Base-by-base conservation (phyloP, 2,113 vertebrate species). In the Dascyllus trimaculatus region DNA sequence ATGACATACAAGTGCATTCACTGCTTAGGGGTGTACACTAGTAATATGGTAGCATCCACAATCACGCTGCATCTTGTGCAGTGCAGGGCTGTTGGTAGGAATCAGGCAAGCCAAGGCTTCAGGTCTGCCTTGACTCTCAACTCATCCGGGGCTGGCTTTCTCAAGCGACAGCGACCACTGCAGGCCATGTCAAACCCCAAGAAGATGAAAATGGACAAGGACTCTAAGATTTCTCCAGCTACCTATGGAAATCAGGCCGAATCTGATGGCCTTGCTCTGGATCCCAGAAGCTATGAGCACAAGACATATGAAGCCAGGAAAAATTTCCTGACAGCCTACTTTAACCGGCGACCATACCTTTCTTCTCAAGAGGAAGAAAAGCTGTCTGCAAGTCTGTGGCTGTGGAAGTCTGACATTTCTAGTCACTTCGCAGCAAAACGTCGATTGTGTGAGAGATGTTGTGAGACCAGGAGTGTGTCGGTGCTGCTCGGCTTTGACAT, bases 1-100 rank as follows among this genome's bases (percentile, higher is more conserved):
- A 95, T 99, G 64, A 99, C 98, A 0, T 99, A 99, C 94, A 99
- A 99, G 84, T 99, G 98, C 89, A 99, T 99, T 84, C 98, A 99
- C 79, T 99, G 98, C 90, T 93, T 99, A 58, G 97, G 98, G 8
- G 97, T 99, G 10, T 99, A 99, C 51, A 99, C 98, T 0, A 99
- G 97, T 91, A 99, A 98, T 92, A 98, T 99, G 98, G 99, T 98
- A 0, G 98, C 97, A 80, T 99, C 98, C 5, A 99, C 97, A 0
- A 99, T 99, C 71, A 99, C 97, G 0, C 93, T 99, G 88, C 98
- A 99, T 87, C 96, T 99, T 0, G 97, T 99, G 43, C 98, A 99
- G 91, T 99, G 98, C 91, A 93, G 97, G 85, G 98, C 97, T 4
- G 97, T 98, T 2, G 97, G 97, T 4, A 96, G 98, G 92, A 95